Evolutionary conservation across 2,113 vertebrate genomes (phyloP), one percentile per base, ranked within the genome.

Genomic region (Lasiurus cinereus): DNA sequence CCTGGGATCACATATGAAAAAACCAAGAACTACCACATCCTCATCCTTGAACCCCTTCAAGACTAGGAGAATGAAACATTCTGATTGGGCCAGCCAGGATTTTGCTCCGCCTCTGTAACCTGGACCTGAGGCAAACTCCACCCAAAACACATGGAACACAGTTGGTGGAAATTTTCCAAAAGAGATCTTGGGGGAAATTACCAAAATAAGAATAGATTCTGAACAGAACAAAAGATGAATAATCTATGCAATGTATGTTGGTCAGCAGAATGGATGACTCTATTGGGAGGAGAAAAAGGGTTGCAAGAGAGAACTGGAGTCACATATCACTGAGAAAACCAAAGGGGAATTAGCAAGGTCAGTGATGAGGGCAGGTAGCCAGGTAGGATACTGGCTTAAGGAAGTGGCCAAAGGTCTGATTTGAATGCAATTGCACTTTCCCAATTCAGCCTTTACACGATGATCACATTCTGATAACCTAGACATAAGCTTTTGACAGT

Each of bases 361-460:
- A 7, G 33, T 8, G 36, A 8, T 0, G 33, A 6, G 11, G 1
- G 7, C 0, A 1, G 27, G 33, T 4, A 48, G 59, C 0, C 0
- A 29, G 36, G 18, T 1, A 3, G 88, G 21, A 31, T 0, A 1
- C 48, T 4, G 2, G 43, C 48, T 8, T 24, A 15, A 24, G 27
- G 15, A 31, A 19, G 1, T 1, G 64, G 62, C 70, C 0, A 3
- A 21, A 24, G 33, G 22, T 54, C 66, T 79, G 43, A 19, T 8
- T 5, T 0, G 0, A 10, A 8, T 5, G n/a, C 36, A 2, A 0
- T 6, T 4, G 0, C 2, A 2, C 6, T 56, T 91, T 54, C 29
- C 29, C 24, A 3, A 1, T 16, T 36, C 54, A 33, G 72, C 3
- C 0, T 10, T 27, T 29, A 8, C 1, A 6, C 2, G 12, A 24